phyloP scores from a whole-genome alignment of 2,888 invertebrate genomes.

The Synanthedon tipuliformis region DNA sequence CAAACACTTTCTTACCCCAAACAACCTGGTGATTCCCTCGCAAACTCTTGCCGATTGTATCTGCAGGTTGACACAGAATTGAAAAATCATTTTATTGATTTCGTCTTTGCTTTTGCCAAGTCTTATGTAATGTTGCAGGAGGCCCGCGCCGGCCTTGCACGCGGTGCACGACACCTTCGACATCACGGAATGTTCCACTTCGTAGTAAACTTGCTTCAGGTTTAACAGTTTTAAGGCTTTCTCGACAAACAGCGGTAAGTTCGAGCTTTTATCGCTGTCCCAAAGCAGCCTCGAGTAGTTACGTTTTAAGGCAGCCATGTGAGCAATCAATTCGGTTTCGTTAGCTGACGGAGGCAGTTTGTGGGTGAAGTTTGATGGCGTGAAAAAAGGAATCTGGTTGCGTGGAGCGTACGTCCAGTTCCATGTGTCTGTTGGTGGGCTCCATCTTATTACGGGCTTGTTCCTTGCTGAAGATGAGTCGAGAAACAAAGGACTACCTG shows the following conservation, averaged over 20 bases:
- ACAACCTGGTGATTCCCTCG: slow-evolving; percentile 85
- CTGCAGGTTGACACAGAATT: slow-evolving; percentile 87
- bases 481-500: slow-evolving; percentile 63
- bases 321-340: slow-evolving; percentile 56
- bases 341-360: slow-evolving; percentile 62
- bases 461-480: slow-evolving; percentile 36
- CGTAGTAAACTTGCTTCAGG: slow-evolving; percentile 83
- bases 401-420: slow-evolving; percentile 49
- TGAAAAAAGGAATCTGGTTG: slow-evolving; percentile 52
- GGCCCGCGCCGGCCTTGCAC: slow-evolving; percentile 87
- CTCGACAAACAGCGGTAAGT: slow-evolving; percentile 83
- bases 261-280: slow-evolving; percentile 78
- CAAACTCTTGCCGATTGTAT: slow-evolving; percentile 91
- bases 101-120: slow-evolving; percentile 87
- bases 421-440: slow-evolving; percentile 59
- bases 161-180: slow-evolving; percentile 92
- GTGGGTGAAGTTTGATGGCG: slow-evolving; percentile 58
- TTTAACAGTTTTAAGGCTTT: slow-evolving; percentile 86
- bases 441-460: slow-evolving; percentile 59
- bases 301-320: slow-evolving; percentile 53
- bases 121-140: slow-evolving; percentile 87
- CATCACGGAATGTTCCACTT: slow-evolving; percentile 93
- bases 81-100: slow-evolving; percentile 85
- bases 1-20: slow-evolving; percentile 73
- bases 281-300: slow-evolving; percentile 75